Percentiles rank a stretch among this genome's conserved stretches.
Conservation (phyloP, 2,113 vertebrate genomes). For the Saguinus imperator region DNA sequence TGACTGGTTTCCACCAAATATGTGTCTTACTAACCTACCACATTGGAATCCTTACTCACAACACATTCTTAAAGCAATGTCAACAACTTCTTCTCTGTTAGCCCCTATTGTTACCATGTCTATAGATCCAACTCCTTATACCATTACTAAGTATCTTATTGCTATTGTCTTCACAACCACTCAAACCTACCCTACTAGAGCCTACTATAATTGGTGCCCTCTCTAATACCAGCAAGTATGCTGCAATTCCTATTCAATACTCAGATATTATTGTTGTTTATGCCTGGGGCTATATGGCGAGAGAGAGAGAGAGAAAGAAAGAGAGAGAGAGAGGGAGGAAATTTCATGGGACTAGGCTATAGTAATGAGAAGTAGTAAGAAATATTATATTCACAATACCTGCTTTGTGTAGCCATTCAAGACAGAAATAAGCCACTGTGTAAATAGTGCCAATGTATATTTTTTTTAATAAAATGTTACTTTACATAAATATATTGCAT, state of each 20-base stretch:
- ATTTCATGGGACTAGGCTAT: too few species aligned
- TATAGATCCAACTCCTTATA: not conserved
- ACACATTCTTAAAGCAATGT: not conserved
- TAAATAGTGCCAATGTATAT: too few species aligned
- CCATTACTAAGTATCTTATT: not conserved
- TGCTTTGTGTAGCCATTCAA: too few species aligned
- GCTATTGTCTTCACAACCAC: not conserved
- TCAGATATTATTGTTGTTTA: not conserved
- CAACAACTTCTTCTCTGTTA: not conserved
- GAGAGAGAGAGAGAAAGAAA: too few species aligned
- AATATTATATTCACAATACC: too few species aligned
- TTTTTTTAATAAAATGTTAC: too few species aligned
- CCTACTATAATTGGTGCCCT: not conserved
- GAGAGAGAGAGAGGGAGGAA: too few species aligned
- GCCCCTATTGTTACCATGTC: not conserved
- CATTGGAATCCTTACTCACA: not conserved
- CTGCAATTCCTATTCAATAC: not conserved
- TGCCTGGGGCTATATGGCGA: too few species aligned
- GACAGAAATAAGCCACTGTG: too few species aligned
- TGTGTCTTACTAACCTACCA: not conserved
- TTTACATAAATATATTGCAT: too few species aligned
- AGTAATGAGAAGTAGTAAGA: too few species aligned
- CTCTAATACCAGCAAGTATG: not conserved
- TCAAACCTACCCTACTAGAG: not conserved
- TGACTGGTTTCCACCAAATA: not conserved